These are phyloP conservation scores for Chaunax sp. DNA, from an alignment of 2,797 vertebrate genomes.

Conservation along the genomic window DNA sequence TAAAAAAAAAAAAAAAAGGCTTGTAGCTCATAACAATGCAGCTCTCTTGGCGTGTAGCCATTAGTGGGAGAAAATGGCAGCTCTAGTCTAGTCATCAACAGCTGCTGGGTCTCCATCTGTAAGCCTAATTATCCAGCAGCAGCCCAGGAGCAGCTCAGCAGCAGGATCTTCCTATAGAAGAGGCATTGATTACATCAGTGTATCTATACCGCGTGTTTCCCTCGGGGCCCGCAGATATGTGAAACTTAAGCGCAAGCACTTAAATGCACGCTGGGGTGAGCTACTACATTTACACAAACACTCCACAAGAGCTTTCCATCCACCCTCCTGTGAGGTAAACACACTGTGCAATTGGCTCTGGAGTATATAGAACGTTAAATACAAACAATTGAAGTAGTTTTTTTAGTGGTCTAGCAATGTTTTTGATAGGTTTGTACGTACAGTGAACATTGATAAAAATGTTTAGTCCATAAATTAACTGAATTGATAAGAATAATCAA, in stretches of 20 bases:
- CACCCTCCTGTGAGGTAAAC: not conserved
- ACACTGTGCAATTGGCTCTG: not conserved
- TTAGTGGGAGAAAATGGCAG: slow-evolving; percentile 56
- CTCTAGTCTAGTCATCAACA: slow-evolving; percentile 56
- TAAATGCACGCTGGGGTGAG: slow-evolving; percentile 44
- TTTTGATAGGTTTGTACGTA: not conserved
- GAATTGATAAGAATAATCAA: too few relatives aligned
- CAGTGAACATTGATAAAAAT: not conserved
- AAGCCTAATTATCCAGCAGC: slow-evolving; percentile 72
- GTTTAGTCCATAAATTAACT: too few relatives aligned
- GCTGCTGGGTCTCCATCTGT: slow-evolving; percentile 73
- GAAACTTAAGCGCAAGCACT: slow-evolving; percentile 53
- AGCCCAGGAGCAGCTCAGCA: slow-evolving; percentile 61
- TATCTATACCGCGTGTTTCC: slow-evolving; percentile 52
- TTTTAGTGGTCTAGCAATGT: not conserved
- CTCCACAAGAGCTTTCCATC: slow-evolving; percentile 15
- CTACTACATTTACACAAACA: slow-evolving; percentile 58
- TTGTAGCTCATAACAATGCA: slow-evolving; percentile 38
- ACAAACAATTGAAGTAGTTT: not conserved
- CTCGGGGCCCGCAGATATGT: slow-evolving; percentile 35
- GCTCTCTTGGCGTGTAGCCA: slow-evolving; percentile 54
- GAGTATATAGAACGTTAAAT: not conserved
- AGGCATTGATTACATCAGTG: slow-evolving; percentile 69
- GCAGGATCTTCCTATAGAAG: slow-evolving; percentile 66
- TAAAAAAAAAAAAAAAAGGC: slow-evolving; percentile 26